phyloP scores from a whole-genome alignment of 2,888 invertebrate genomes.

The Dasypolia templi region DNA sequence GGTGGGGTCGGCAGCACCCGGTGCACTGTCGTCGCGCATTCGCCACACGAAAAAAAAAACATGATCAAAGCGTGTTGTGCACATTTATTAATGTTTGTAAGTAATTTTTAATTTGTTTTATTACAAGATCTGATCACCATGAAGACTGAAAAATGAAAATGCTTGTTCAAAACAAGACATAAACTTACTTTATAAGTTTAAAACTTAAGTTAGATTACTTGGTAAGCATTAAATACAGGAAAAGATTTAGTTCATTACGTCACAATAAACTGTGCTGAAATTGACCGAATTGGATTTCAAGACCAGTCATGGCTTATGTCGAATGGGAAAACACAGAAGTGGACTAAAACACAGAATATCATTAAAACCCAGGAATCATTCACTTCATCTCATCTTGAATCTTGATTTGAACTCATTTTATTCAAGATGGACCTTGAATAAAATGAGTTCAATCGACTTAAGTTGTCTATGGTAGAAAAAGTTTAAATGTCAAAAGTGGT shows the following conservation, averaged over 20 bases:
- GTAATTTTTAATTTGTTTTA: conserved; percentile 34
- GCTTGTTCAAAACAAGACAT: neutral
- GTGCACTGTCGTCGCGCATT: conserved; percentile 77
- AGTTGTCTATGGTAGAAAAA: conserved; percentile 42
- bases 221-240: neutral
- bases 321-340: conserved; percentile 36
- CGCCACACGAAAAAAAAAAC: conserved; percentile 67
- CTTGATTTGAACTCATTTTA: conserved; percentile 4
- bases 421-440: no score
- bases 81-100: conserved; percentile 40
- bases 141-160: conserved; percentile 1
- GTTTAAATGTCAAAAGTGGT: conserved; percentile 26
- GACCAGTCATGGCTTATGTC: conserved; percentile 3
- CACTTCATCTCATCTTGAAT: no score
- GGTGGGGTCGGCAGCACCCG: conserved; percentile 84
- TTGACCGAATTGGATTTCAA: conserved; percentile 18
- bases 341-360: neutral
- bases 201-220: neutral
- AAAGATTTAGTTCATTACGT: neutral
- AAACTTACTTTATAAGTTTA: no score
- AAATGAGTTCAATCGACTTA: neutral
- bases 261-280: neutral
- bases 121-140: neutral
- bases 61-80: conserved; percentile 54
- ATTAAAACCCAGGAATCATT: neutral